phyloP scores from a whole-genome alignment of 1,140 invertebrate species.

The Parapsyche elsis region DNA sequence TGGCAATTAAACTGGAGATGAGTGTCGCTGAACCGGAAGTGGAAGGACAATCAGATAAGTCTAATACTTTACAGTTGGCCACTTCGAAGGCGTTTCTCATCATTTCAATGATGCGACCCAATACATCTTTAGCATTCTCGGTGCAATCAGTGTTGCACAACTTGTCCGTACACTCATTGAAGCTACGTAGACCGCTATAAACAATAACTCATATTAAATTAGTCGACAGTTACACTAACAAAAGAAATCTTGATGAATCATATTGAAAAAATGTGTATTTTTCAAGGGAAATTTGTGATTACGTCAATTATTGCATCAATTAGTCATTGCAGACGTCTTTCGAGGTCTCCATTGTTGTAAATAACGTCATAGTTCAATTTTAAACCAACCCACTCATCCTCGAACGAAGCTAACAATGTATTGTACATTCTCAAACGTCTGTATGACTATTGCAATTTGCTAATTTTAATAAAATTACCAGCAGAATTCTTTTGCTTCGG shows the following conservation, averaged over 20 bases:
- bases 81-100: neutral
- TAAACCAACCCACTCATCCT: neutral
- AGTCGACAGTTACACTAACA: too few species aligned
- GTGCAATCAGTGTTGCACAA: neutral
- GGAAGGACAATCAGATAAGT: neutral
- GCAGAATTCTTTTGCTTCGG: neutral
- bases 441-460: neutral
- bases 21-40: neutral
- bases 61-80: neutral
- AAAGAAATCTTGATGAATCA: too few species aligned
- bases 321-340: neutral
- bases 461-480: neutral
- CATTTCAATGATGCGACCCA: constrained; percentile 1
- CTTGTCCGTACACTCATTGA: neutral
- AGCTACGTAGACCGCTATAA: neutral
- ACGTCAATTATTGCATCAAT: neutral
- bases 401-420: neutral
- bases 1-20: too few species aligned
- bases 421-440: neutral
- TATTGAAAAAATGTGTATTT: too few species aligned
- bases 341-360: neutral
- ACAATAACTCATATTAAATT: neutral
- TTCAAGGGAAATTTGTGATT: too few species aligned
- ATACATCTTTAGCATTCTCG: neutral
- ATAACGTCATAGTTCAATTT: neutral